Evolutionary conservation across 2,113 vertebrate species (phyloP).

Genomic region (Ctenomys sociabilis): DNA sequence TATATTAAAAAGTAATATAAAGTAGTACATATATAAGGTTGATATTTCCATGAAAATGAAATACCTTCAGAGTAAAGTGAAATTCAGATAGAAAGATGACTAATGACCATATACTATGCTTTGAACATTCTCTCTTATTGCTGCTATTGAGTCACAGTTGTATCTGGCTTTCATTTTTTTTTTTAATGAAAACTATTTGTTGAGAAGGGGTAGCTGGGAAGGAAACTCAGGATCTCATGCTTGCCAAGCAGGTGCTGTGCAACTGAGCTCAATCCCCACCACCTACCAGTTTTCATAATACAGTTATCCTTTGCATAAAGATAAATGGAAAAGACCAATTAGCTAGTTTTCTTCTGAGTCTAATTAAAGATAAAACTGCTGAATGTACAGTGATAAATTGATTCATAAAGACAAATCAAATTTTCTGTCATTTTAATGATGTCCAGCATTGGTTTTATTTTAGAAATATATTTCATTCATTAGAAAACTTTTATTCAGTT

Average conservation of each 20-base stretch:
- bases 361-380: background rate
- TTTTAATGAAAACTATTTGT: no score
- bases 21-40: background rate
- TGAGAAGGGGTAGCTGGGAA: no score
- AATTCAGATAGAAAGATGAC: background rate
- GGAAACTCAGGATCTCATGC: no score
- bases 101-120: no score
- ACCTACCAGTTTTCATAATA: background rate
- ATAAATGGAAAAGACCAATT: background rate
- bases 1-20: background rate
- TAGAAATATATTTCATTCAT: background rate
- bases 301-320: background rate
- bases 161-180: background rate
- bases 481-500: background rate
- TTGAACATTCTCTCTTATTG: background rate
- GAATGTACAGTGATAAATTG: background rate
- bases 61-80: background rate
- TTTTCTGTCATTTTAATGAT: background rate
- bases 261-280: no score
- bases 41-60: background rate
- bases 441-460: background rate
- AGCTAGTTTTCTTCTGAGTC: background rate
- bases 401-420: background rate
- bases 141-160: background rate
- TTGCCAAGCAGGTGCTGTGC: no score